phyloP scores from a whole-genome alignment of 1,140 invertebrate species.

The Babylonia areolata region DNA sequence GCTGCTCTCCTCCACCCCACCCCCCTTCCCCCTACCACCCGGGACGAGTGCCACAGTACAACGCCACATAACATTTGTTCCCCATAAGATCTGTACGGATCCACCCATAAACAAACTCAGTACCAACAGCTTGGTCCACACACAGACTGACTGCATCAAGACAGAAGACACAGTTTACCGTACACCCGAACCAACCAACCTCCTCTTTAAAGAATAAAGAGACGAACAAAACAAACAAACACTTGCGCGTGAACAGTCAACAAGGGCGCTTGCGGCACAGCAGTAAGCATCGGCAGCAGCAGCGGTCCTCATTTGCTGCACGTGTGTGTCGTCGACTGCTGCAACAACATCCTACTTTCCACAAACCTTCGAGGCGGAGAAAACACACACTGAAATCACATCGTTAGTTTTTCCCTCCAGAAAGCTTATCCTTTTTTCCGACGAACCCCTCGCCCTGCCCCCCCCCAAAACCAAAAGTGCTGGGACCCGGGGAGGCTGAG shows the following conservation, averaged over 20 bases:
- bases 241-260: not conserved
- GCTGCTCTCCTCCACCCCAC: no score
- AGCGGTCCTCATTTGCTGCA: not conserved
- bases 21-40: no score
- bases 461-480: no score
- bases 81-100: no score
- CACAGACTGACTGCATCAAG: no score
- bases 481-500: not conserved
- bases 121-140: no score
- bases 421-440: not conserved
- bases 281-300: not conserved
- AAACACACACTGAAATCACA: constrained; percentile 31
- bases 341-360: constrained; percentile 8
- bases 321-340: constrained; percentile 1
- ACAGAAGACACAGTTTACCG: no score
- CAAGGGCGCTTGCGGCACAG: not conserved
- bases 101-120: not conserved
- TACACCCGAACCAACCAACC: no score
- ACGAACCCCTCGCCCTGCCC: not conserved
- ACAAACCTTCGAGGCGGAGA: constrained; percentile 17
- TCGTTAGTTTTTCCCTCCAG: constrained; percentile 1
- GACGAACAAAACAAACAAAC: no score
- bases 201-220: no score
- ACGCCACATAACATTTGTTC: no score
- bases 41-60: no score